Percentiles rank a stretch among this genome's conserved stretches.
These are phyloP conservation scores for Limosa lapponica DNA, from an alignment of 2,797 vertebrate species.

Conservation along the genomic window DNA sequence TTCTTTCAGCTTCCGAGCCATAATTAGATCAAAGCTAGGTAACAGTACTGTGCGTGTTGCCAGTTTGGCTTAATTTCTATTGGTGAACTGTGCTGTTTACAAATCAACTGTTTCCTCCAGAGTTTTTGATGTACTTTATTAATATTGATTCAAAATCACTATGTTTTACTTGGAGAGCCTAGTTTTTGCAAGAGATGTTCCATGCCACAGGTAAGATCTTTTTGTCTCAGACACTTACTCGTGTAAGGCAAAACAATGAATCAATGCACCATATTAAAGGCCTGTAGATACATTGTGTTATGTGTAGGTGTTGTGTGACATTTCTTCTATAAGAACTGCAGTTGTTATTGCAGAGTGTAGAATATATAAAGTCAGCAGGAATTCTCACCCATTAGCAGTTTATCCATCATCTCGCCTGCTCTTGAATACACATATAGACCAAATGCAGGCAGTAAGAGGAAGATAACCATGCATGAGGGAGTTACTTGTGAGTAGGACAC, in stretches of 20 bases:
- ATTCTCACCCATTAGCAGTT: neutral
- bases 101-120: constrained; percentile 77
- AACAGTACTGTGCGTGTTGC: constrained; percentile 73
- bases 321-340: neutral
- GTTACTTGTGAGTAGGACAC: neutral
- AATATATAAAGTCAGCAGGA: neutral
- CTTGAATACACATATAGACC: neutral
- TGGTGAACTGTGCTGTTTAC: constrained; percentile 69
- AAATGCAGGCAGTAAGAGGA: neutral
- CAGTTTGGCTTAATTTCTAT: constrained; percentile 67
- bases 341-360: neutral
- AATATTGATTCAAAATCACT: constrained; percentile 4
- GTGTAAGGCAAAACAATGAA: neutral
- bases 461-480: neutral
- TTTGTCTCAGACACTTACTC: neutral
- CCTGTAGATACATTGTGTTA: neutral
- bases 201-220: constrained; percentile 67
- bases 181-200: constrained; percentile 33
- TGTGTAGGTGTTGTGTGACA: neutral
- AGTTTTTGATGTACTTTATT: constrained; percentile 76
- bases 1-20: constrained; percentile 83
- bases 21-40: constrained; percentile 86
- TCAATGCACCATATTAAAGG: neutral
- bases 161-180: neutral
- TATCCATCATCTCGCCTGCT: neutral